Percentiles rank a stretch among this genome's conserved stretches.
Conservation (phyloP, 2,888 invertebrate genomes). For the Deilephila elpenor region DNA sequence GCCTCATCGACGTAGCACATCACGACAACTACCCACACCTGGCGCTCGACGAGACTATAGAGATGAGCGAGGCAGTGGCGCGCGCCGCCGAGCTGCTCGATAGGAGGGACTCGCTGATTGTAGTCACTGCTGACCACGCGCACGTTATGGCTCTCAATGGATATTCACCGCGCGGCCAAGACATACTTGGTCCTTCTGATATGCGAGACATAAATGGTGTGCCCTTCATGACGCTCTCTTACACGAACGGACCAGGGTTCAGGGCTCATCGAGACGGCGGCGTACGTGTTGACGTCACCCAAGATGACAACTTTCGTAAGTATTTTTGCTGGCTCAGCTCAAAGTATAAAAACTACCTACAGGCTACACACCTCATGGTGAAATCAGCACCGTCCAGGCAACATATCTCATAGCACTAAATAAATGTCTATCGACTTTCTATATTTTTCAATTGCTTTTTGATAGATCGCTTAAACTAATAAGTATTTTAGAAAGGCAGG, state of each 20-base stretch:
- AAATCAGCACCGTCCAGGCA: too few relatives aligned
- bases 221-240: constrained; percentile 84
- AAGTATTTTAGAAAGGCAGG: too few relatives aligned
- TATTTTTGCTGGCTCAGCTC: constrained; percentile 37
- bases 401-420: too few relatives aligned
- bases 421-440: too few relatives aligned
- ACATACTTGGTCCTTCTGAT: constrained; percentile 67
- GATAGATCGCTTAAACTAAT: too few relatives aligned
- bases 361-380: too few relatives aligned
- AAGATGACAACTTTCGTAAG: constrained; percentile 66
- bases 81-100: constrained; percentile 73
- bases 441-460: too few relatives aligned
- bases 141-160: constrained; percentile 89
- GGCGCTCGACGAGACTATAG: constrained; percentile 88
- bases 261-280: constrained; percentile 82
- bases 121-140: constrained; percentile 91
- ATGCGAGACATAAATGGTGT: constrained; percentile 71
- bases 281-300: constrained; percentile 73
- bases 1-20: constrained; percentile 87
- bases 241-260: constrained; percentile 83
- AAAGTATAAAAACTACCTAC: too few relatives aligned
- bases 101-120: constrained; percentile 86
- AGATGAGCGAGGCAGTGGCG: constrained; percentile 84
- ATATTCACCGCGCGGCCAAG: constrained; percentile 83
- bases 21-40: constrained; percentile 82